Evolutionary conservation across 2,888 invertebrate species (phyloP), one percentile per base, ranked within the genome.

Genomic region (Thereva unica): DNA sequence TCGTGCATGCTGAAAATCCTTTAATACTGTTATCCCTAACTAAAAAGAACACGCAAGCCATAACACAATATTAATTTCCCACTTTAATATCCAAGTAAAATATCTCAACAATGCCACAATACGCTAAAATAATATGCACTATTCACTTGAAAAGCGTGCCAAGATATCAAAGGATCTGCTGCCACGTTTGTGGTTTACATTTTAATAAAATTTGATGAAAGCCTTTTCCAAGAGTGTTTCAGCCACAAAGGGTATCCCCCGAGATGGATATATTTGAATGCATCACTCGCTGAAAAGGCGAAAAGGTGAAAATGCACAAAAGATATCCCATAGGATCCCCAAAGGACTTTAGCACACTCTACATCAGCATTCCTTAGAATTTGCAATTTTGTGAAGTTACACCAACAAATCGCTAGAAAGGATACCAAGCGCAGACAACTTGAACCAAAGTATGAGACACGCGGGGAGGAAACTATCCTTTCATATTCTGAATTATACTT

Each of bases 281-380:
- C 38, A 34, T 35, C 45, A 59, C 47, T 59, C 59, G 49, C 45
- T 59, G 37, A 47, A 47, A 47, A 59, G 47, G 59, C 47, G 59
- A 59, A 59, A 59, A 59, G 55, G 59, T 59, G 59, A 59, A 59
- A 59, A 59, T 59, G 59, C 59, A 59, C 59, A 59, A 59, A 59
- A 59, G 59, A 59, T 47, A 59, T 59, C 59, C 59, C 38, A 23
- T 38, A 41, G 63, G 52, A 59, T 59, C 49, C 59, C 49, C 59
- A 47, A 59, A 59, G 59, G 49, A 59, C 35, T 59, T 59, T 59
- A 47, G 49, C 49, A 47, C 59, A 12, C 34, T 38, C 41, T 34
- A 40, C 55, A 55, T 55, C 56, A 56, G 49, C 59, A 59, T 59
- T 59, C 47, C 41, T 59, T 45, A 47, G 49, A 45, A 59, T 59